A percentile compares a stretch with the other conserved stretches of the same genome.
Evolutionary conservation across 2,797 vertebrate species (phyloP).

Genomic region (Phataginus tricuspis): DNA sequence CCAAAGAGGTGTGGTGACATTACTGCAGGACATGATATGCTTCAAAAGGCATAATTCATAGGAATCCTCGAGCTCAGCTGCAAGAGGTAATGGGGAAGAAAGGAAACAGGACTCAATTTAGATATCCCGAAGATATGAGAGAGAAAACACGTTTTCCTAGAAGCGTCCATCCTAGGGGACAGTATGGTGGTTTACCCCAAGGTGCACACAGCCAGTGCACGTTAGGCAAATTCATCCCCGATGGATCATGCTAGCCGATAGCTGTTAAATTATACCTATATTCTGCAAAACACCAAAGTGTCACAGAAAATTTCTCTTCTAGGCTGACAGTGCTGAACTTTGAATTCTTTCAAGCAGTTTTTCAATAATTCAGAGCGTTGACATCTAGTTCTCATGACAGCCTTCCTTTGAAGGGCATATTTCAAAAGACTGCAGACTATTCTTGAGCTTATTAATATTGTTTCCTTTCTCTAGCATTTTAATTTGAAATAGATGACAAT

Average conservation of each 20-base stretch:
- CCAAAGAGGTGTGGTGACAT: neutral
- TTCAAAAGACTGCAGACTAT: neutral
- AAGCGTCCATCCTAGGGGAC: neutral
- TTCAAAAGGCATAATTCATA: neutral
- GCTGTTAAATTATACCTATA: constrained; percentile 32
- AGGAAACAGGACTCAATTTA: neutral
- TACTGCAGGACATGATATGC: neutral
- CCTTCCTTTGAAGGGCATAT: neutral
- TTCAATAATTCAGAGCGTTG: constrained; percentile 32
- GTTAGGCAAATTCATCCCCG: neutral
- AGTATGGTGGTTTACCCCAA: neutral
- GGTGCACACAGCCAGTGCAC: neutral
- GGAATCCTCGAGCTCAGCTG: neutral
- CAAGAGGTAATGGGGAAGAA: neutral
- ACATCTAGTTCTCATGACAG: neutral
- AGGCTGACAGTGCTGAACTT: neutral
- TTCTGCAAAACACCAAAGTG: constrained; percentile 26
- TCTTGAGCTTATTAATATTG: neutral
- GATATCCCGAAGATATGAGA: neutral
- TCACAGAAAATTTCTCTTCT: constrained; percentile 20
- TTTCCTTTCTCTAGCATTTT: constrained; percentile 21
- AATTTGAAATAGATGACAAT: constrained; percentile 25
- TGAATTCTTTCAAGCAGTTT: neutral
- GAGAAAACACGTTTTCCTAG: neutral
- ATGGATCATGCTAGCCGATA: neutral